Conservation (phyloP, 2,797 vertebrate genomes). For the Lagodon rhomboides region DNA sequence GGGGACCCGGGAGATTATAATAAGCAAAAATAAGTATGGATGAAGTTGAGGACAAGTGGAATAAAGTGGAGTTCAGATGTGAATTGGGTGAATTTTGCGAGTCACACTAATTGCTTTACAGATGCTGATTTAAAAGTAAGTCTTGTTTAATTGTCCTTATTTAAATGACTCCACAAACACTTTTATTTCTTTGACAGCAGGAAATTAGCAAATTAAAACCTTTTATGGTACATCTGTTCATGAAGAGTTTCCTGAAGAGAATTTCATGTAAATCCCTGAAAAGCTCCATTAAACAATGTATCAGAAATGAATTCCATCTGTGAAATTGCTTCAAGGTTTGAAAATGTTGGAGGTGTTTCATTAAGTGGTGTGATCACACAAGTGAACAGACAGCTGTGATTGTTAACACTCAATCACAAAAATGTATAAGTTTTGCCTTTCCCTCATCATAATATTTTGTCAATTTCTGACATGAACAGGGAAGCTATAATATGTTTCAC, state of each 20-base stretch:
- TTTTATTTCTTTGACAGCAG: conserved; percentile 9
- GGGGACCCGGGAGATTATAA: background rate
- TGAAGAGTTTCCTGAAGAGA: conserved; percentile 14
- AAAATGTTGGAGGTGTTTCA: conserved; percentile 23
- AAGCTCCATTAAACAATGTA: conserved; percentile 30
- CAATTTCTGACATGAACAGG: background rate
- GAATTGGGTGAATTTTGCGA: conserved; percentile 12
- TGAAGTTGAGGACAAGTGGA: conserved; percentile 15
- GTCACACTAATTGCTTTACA: background rate
- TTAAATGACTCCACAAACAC: background rate
- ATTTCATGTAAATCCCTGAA: conserved; percentile 37
- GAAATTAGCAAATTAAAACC: conserved; percentile 11
- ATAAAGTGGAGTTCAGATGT: conserved; percentile 34
- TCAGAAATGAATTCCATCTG: conserved; percentile 41
- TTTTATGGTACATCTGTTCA: background rate
- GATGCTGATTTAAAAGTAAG: conserved; percentile 7
- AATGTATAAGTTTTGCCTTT: background rate
- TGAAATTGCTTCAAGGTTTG: conserved; percentile 11
- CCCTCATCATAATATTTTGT: background rate
- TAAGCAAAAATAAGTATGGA: background rate
- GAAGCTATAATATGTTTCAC: background rate
- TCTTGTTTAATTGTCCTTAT: background rate
- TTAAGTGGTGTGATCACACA: background rate
- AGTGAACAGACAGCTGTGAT: background rate
- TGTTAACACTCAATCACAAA: background rate